Conservation (phyloP, 2,888 invertebrate genomes). For the Endotricha flammealis region DNA sequence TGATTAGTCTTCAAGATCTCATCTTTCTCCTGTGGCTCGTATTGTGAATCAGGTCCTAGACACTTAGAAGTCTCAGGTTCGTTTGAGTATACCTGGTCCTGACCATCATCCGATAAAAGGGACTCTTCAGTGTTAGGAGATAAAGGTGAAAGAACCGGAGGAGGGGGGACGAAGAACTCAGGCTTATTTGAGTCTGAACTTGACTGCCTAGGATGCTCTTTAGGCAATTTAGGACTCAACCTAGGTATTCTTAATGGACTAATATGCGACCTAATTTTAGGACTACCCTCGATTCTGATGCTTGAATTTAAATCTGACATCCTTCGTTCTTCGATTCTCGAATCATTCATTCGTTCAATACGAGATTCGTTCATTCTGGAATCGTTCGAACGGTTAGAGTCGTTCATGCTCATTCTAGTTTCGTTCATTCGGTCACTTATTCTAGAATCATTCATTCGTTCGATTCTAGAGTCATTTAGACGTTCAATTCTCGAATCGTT, state of each 20-base stretch:
- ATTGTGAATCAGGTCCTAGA: constrained; percentile 61
- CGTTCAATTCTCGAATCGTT: constrained; percentile 24
- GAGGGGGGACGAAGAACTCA: constrained; percentile 51
- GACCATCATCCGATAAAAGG: constrained; percentile 54
- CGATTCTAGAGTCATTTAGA: constrained; percentile 27
- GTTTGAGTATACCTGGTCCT: constrained; percentile 35
- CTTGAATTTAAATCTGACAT: constrained; percentile 59
- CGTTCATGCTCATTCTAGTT: constrained; percentile 36
- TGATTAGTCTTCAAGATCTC: constrained; percentile 60
- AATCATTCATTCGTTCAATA: constrained; percentile 28
- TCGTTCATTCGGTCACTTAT: constrained; percentile 51
- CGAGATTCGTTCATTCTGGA: constrained; percentile 19
- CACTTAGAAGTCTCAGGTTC: constrained; percentile 58
- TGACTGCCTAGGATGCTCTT: constrained; percentile 49
- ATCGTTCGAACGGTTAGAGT: constrained; percentile 28
- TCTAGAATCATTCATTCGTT: constrained; percentile 30
- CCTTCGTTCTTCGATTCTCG: constrained; percentile 35
- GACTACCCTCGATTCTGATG: constrained; percentile 57
- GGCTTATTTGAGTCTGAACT: constrained; percentile 45
- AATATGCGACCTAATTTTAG: constrained; percentile 52
- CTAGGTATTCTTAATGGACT: constrained; percentile 52
- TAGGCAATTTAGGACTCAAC: constrained; percentile 46
- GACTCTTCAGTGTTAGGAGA: constrained; percentile 69
- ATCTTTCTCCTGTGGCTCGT: constrained; percentile 62
- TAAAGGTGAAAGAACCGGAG: constrained; percentile 50